phyloP scores from a whole-genome alignment of 2,113 vertebrate species.

The Siniperca chuatsi region DNA sequence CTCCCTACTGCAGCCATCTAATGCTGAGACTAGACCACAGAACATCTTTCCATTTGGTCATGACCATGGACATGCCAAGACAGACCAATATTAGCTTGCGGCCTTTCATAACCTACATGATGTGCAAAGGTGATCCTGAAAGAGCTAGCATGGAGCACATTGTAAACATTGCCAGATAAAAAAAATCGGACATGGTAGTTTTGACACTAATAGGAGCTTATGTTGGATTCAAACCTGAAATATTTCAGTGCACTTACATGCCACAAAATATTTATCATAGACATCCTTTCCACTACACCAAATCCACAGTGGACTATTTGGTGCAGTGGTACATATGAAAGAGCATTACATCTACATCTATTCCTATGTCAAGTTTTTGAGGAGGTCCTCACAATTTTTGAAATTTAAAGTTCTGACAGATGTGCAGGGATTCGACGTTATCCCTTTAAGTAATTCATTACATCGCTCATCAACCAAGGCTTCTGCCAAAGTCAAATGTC shows the following conservation, averaged over 20 bases:
- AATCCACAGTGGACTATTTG: background rate
- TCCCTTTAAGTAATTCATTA: background rate
- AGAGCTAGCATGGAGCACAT: background rate
- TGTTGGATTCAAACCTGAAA: background rate
- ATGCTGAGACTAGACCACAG: background rate
- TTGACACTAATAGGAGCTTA: background rate
- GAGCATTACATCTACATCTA: background rate
- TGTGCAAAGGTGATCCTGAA: background rate
- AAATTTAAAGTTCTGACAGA: background rate
- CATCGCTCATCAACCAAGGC: background rate
- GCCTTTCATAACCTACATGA: background rate
- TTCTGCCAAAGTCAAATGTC: background rate
- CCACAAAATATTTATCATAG: background rate
- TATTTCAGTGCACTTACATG: background rate
- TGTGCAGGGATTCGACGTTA: background rate
- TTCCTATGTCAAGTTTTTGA: background rate
- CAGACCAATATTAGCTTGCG: background rate
- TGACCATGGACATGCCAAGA: background rate
- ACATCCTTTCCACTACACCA: background rate
- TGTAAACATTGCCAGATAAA: background rate
- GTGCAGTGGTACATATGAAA: too few species aligned
- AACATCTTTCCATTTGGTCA: background rate
- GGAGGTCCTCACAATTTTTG: background rate
- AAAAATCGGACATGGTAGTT: background rate
- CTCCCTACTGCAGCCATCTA: background rate